phyloP scores from a whole-genome alignment of 2,888 invertebrate species.

The Andrena camellia region DNA sequence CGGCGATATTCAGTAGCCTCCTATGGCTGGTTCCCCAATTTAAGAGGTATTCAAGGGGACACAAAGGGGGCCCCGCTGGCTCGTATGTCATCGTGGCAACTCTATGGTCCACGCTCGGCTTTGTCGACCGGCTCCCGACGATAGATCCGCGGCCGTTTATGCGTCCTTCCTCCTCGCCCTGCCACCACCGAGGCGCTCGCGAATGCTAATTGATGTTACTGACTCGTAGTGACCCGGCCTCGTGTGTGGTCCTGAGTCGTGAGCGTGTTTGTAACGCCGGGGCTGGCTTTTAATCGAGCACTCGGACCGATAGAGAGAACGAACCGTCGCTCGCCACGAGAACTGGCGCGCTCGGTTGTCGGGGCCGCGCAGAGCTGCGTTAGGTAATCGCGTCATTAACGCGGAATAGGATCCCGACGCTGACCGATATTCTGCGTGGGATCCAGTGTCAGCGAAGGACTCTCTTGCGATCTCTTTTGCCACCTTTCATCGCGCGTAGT shows the following conservation, averaged over 20 bases:
- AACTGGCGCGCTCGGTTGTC: slow-evolving; percentile 31
- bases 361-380: not conserved
- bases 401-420: slow-evolving; percentile 1
- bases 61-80: slow-evolving; percentile 80
- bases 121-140: slow-evolving; percentile 54
- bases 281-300: slow-evolving; percentile 26
- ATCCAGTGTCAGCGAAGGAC: not conserved
- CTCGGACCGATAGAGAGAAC: not conserved
- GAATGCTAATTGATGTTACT: slow-evolving; percentile 73
- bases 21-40: slow-evolving; percentile 79
- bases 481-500: too few relatives aligned
- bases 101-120: slow-evolving; percentile 57
- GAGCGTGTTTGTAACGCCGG: not conserved
- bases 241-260: slow-evolving; percentile 68
- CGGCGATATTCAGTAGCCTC: slow-evolving; percentile 74
- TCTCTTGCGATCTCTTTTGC: not conserved
- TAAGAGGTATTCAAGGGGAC: slow-evolving; percentile 81
- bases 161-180: slow-evolving; percentile 36
- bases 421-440: not conserved
- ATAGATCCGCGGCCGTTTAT: slow-evolving; percentile 68
- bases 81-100: slow-evolving; percentile 82
- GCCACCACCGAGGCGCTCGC: slow-evolving; percentile 52
- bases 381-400: slow-evolving; percentile 11
- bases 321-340: not conserved
- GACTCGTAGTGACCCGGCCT: slow-evolving; percentile 59